A percentile compares a stretch with the other conserved stretches of the same genome.
Evolutionary conservation across 2,113 vertebrate species (phyloP).

Genomic region (Polypterus bichir): DNA sequence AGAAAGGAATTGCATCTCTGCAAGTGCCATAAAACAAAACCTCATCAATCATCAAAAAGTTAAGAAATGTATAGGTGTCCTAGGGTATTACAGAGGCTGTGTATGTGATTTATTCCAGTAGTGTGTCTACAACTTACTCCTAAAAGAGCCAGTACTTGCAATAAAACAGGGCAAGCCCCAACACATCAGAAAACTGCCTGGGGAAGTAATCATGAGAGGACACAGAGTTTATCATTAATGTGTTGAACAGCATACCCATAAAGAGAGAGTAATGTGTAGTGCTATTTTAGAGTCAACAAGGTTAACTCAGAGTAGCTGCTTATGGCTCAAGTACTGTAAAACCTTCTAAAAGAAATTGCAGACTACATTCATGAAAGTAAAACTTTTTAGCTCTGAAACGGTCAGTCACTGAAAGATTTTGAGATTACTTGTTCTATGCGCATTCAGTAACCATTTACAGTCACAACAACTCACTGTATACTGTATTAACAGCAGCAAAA

Average conservation of each 20-base stretch:
- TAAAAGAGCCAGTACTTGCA: neutral
- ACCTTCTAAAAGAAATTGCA: neutral
- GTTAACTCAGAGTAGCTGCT: neutral
- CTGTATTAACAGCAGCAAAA: neutral
- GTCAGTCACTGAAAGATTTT: neutral
- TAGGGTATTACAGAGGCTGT: slow-evolving; percentile 11
- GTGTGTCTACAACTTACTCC: neutral
- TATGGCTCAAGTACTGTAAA: neutral
- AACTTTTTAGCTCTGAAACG: neutral
- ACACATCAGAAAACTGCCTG: neutral
- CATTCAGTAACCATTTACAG: neutral
- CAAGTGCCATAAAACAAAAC: slow-evolving; percentile 4
- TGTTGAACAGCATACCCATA: neutral
- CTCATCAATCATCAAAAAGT: neutral
- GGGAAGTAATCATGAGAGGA: neutral
- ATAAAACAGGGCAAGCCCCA: neutral
- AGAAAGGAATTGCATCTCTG: neutral
- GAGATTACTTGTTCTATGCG: slow-evolving; percentile 1
- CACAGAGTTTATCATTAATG: neutral
- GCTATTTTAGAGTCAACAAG: neutral
- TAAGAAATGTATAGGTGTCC: slow-evolving; percentile 7
- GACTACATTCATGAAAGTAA: neutral
- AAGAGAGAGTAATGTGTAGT: neutral
- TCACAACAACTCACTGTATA: neutral
- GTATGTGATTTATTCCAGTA: slow-evolving; percentile 5